Percentiles rank a stretch among this genome's conserved stretches.
Conservation (phyloP, 2,113 vertebrate genomes). For the Coptodon rendalli region DNA sequence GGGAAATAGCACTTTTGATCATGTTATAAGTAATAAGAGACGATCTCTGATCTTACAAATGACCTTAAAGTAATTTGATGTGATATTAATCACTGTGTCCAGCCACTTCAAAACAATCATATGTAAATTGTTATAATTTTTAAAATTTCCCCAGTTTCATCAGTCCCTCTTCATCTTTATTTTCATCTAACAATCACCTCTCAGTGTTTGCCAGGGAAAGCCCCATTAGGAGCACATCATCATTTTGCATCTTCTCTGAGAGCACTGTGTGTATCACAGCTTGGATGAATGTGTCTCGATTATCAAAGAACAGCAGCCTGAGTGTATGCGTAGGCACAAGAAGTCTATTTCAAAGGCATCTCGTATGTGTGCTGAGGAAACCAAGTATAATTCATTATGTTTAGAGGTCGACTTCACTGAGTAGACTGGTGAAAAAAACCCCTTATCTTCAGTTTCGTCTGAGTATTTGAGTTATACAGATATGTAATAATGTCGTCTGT, state of each 20-base stretch:
- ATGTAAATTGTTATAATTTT: neutral
- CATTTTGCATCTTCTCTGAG: neutral
- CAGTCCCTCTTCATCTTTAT: neutral
- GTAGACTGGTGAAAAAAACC: neutral
- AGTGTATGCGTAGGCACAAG: neutral
- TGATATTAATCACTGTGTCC: neutral
- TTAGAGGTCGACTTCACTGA: neutral
- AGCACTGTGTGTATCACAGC: neutral
- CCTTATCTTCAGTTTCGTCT: neutral
- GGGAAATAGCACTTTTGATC: neutral
- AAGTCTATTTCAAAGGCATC: neutral
- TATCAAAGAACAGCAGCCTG: neutral
- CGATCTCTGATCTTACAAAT: neutral
- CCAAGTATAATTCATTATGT: neutral
- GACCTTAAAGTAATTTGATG: neutral
- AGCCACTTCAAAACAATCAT: too few species aligned
- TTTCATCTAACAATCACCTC: neutral
- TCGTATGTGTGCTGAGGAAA: neutral
- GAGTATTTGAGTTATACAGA: neutral
- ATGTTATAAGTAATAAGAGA: neutral
- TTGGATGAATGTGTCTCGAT: neutral
- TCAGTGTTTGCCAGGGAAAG: neutral
- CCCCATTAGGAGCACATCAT: neutral
- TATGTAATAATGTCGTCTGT: neutral
- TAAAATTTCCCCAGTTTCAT: accelerated